Conservation (phyloP, 2,113 vertebrate species). For the Arenaria interpres region DNA sequence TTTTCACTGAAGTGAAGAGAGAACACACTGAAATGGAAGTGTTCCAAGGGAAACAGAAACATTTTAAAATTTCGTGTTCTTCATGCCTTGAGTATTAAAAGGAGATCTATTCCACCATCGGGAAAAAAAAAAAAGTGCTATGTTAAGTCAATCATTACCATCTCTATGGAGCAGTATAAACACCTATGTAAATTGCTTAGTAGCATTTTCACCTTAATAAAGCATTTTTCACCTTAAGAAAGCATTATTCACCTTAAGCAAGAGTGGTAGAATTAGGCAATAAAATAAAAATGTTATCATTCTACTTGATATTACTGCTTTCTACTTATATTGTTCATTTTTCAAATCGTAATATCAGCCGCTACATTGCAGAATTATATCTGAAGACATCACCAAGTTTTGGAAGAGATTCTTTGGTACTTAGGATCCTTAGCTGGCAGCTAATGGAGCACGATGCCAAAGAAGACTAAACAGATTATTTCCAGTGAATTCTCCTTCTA, state of each 20-base stretch:
- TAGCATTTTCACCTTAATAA: neutral
- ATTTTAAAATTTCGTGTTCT: neutral
- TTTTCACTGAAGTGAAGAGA: neutral
- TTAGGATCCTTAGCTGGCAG: neutral
- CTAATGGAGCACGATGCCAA: neutral
- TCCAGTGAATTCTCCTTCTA: neutral
- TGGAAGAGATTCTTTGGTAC: neutral
- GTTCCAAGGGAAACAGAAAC: neutral
- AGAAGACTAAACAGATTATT: neutral
- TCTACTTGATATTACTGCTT: neutral
- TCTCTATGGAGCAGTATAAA: neutral
- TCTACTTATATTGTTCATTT: neutral
- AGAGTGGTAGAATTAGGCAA: neutral
- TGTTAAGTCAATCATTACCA: neutral
- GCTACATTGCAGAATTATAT: neutral
- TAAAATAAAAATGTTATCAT: neutral
- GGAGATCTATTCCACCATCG: neutral
- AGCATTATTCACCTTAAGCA: neutral
- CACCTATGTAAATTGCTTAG: neutral
- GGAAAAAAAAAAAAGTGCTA: neutral
- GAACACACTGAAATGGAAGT: neutral
- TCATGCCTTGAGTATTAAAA: neutral
- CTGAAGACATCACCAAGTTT: neutral
- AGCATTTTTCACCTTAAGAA: neutral
- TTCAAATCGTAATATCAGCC: neutral